Evolutionary conservation across 1,140 invertebrate species (phyloP).

Genomic region (Habropoda laboriosa): DNA sequence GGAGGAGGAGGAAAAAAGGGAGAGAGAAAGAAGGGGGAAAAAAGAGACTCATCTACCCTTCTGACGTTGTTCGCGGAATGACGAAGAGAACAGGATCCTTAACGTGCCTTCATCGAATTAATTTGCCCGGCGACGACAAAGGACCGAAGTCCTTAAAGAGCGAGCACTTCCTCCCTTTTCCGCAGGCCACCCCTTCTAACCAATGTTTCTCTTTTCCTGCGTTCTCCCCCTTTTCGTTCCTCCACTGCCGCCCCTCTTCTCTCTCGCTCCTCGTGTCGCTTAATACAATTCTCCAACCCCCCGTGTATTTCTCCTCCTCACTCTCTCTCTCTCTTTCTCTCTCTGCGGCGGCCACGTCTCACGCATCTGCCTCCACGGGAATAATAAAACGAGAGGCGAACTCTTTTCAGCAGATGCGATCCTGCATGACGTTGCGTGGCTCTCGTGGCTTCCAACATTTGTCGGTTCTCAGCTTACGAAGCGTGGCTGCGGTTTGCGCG

Average conservation of each 20-base stretch:
- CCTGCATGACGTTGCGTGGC: slow-evolving; percentile 73
- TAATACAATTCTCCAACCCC: slow-evolving; percentile 3
- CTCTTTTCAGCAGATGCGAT: slow-evolving; percentile 78
- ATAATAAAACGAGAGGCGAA: slow-evolving; percentile 74
- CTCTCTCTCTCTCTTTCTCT: slow-evolving; percentile 28
- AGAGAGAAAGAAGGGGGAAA: background rate
- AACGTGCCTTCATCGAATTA: slow-evolving; percentile 61
- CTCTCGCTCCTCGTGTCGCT: background rate
- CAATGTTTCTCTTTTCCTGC: slow-evolving; percentile 59
- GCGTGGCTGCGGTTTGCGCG: slow-evolving; percentile 72
- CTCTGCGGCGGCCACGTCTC: slow-evolving; percentile 31
- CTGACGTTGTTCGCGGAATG: background rate
- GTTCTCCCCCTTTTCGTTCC: slow-evolving; percentile 35
- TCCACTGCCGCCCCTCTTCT: background rate
- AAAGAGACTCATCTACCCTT: slow-evolving; percentile 27
- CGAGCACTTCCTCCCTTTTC: slow-evolving; percentile 59
- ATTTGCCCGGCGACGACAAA: slow-evolving; percentile 67
- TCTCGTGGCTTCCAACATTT: slow-evolving; percentile 72
- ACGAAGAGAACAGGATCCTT: slow-evolving; percentile 33
- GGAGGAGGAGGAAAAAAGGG: background rate
- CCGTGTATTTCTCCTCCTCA: background rate
- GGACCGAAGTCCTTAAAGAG: slow-evolving; percentile 62
- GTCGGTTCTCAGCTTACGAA: slow-evolving; percentile 78
- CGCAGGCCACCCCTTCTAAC: slow-evolving; percentile 45
- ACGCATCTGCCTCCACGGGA: slow-evolving; percentile 43